Percentiles rank a stretch among this genome's conserved stretches.
Evolutionary conservation across 2,797 vertebrate species (phyloP).

Genomic region (Lutjanus argentimaculatus): DNA sequence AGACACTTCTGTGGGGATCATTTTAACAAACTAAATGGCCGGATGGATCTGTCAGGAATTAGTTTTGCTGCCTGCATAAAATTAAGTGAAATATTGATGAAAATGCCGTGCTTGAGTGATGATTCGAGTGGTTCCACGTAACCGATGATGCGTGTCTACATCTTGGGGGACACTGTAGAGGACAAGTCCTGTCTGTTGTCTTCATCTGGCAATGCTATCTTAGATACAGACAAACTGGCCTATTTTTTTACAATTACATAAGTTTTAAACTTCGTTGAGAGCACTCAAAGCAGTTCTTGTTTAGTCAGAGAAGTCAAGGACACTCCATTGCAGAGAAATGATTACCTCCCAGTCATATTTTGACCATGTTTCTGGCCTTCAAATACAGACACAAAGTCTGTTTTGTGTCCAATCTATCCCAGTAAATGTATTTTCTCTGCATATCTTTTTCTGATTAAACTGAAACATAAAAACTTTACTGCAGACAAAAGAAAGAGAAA

Average conservation of each 20-base stretch:
- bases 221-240: slow-evolving; percentile 3
- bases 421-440: slow-evolving; percentile 13
- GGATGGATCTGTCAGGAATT: slow-evolving; percentile 35
- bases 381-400: slow-evolving; percentile 16
- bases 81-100: slow-evolving; percentile 36
- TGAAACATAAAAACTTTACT: background rate
- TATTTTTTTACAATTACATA: background rate
- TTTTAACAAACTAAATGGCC: slow-evolving; percentile 41
- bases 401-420: slow-evolving; percentile 16
- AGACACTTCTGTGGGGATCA: slow-evolving; percentile 45
- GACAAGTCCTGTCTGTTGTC: slow-evolving; percentile 2
- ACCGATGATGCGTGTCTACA: background rate
- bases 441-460: slow-evolving; percentile 24
- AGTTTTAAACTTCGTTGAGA: slow-evolving; percentile 11
- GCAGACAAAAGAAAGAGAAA: background rate
- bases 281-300: slow-evolving; percentile 1
- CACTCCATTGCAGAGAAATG: slow-evolving; percentile 7
- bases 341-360: slow-evolving; percentile 4
- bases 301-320: slow-evolving; percentile 37
- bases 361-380: slow-evolving; percentile 17
- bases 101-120: slow-evolving; percentile 9
- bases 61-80: slow-evolving; percentile 28
- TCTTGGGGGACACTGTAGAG: slow-evolving; percentile 8
- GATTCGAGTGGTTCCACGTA: slow-evolving; percentile 33
- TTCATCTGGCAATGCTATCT: background rate